Base-by-base conservation (phyloP, 2,888 invertebrate genomes). In the Metopia argyrocephala region DNA sequence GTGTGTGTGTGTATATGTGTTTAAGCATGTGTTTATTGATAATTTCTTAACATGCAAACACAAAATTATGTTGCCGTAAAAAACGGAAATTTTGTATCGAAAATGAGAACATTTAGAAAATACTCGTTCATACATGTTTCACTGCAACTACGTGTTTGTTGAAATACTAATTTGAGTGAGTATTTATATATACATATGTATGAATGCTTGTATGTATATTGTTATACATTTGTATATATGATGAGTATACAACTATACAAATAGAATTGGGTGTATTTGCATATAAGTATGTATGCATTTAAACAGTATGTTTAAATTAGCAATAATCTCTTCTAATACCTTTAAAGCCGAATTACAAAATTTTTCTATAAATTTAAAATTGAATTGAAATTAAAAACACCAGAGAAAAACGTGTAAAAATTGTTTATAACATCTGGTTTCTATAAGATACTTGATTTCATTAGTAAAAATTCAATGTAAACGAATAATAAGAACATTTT, bases 81-180 rank as follows among this genome's bases (percentile, higher is more conserved):
- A 65, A 57, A 15, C 15, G 18, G 20, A 74, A 66, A 65, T 59
- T 38, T 59, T 74, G 50, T 38, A 61, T 38, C 20, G 15, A 5
- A 57, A 46, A 21, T n/a, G 46, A 59, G 52, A 52, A 46, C 20
- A 18, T 27, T 31, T 15, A 57, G 56, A 70, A 69, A 69, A 66
- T 54, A 65, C 9, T 59, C 18, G 59, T 18, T 61, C 12, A 12
- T 61, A 31, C 78, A 73, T 73, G 54, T 78, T 66, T 46, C n/a
- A n/a, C 38, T 61, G 66, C 15, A 71, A 66, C 54, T 78, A 78
- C 78, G 71, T 78, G 78, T 62, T 71, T 66, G 71, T 48, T 45
- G 46, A 52, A 66, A 54, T 54, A 45, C n/a, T 59, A 66, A 61
- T 75, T 75, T 66, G 45, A 6, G 21, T 38, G 38, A 12, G 38